phyloP scores from a whole-genome alignment of 2,797 vertebrate species.

The Anguilla megastoma region DNA sequence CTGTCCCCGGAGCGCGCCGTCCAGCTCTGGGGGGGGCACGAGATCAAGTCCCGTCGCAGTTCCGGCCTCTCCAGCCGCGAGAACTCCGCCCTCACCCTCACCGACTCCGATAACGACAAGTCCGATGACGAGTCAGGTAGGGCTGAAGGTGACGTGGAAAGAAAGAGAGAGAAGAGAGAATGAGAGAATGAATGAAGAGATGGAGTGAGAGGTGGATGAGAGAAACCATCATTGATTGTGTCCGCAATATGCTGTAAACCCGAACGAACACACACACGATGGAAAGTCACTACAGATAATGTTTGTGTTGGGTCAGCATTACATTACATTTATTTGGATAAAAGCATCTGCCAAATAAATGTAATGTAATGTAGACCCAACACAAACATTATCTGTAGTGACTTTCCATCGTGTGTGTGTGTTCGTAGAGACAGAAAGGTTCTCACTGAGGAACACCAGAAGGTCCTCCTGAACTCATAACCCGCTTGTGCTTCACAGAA shows the following conservation, averaged over 20 bases:
- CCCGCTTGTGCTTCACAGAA: no score
- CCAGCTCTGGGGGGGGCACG: slow-evolving; percentile 85
- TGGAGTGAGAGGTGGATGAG: background rate
- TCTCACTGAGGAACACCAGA: no score
- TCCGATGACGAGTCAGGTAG: slow-evolving; percentile 94
- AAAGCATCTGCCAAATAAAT: no score
- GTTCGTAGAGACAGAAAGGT: no score
- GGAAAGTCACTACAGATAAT: no score
- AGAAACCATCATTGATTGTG: slow-evolving; percentile 26
- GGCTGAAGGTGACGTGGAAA: slow-evolving; percentile 41
- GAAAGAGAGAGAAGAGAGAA: slow-evolving; percentile 16
- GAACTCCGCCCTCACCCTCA: slow-evolving; percentile 93
- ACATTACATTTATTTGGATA: background rate
- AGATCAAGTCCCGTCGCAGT: slow-evolving; percentile 85
- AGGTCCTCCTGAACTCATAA: no score
- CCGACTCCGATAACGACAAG: slow-evolving; percentile 94
- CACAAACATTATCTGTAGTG: no score
- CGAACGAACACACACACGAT: no score
- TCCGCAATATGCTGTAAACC: background rate
- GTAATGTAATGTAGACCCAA: background rate
- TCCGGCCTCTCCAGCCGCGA: slow-evolving; percentile 91
- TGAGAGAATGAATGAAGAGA: slow-evolving; percentile 17
- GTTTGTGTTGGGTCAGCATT: no score
- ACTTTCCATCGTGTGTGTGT: no score
- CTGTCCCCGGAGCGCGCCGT: slow-evolving; percentile 90